Evolutionary conservation across 2,113 vertebrate genomes (phyloP), one percentile per base, ranked within the genome.

Genomic region (Baryphthengus martii): DNA sequence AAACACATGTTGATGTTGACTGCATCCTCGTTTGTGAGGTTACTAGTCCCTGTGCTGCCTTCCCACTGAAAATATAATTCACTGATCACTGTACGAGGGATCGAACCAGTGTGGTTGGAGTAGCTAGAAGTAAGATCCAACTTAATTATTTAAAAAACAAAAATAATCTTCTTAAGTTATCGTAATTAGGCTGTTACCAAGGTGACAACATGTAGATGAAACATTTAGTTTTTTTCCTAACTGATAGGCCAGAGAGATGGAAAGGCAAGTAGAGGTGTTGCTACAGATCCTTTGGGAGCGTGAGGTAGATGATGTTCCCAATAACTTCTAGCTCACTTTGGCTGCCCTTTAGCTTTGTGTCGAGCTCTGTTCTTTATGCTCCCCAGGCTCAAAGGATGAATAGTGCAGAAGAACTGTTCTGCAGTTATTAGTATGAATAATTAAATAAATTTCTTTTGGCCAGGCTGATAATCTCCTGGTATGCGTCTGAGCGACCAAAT

Each of bases 1-100:
- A 50, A 70, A 49, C 6, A 21, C 4, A 1, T 1, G 1, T 72
- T n/a, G 24, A 0, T 33, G 9, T 62, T 3, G n/a, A 45, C 49
- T 20, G 40, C 8, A 11, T 53, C 12, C 0, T 13, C 45, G 67
- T 78, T 1, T 8, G 2, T 50, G 28, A 72, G 58, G 42, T 59
- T 72, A 31, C 10, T 52, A 4, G 49, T 52, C 26, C 9, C 4
- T 84, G 21, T 66, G 28, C 68, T 56, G 6, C 55, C 24, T 59
- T 10, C 24, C 52, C 7, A 28, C 25, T n/a, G 28, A 52, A 75
- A 94, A 40, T 66, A 5, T 6, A 40, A 19, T 47, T 66, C 29
- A 11, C 11, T 42, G 24, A 28, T 91, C 17, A 12, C 59, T 28
- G 11, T 17, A 23, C 40, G 42, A 50, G 13, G 7, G 44, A 33